phyloP scores from a whole-genome alignment of 2,888 invertebrate genomes.

The Harpalus rufipes region DNA sequence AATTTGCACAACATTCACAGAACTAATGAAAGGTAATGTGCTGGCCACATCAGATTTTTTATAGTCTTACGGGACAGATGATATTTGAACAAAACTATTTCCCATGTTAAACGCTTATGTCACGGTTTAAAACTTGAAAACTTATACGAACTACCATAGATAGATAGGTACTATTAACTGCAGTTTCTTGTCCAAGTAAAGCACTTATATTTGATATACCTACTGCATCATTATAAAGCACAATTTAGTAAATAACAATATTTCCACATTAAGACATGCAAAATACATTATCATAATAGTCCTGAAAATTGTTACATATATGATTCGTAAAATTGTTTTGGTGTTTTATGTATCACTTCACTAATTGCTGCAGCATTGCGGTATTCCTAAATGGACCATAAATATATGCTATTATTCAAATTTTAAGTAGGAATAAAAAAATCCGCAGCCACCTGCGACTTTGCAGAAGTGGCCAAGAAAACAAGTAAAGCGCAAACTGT shows the following conservation, averaged over 20 bases:
- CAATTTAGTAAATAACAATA: too few species aligned
- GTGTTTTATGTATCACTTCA: too few species aligned
- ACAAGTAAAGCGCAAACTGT: conserved; percentile 35
- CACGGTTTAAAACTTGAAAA: not conserved
- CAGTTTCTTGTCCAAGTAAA: not conserved
- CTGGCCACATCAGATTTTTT: too few species aligned
- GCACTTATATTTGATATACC: not conserved
- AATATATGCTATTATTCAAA: conserved; percentile 17
- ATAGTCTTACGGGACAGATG: too few species aligned
- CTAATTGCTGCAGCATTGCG: not conserved
- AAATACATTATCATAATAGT: too few species aligned
- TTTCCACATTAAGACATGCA: too few species aligned
- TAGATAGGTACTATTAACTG: not conserved
- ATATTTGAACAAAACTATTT: too few species aligned
- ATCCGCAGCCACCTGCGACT: conserved; percentile 16
- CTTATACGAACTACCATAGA: not conserved
- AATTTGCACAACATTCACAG: too few species aligned
- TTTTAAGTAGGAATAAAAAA: conserved; percentile 7
- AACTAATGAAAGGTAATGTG: too few species aligned
- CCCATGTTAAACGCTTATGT: too few species aligned
- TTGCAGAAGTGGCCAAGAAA: conserved; percentile 14
- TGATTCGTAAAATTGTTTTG: not conserved
- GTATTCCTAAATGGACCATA: not conserved
- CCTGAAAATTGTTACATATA: too few species aligned
- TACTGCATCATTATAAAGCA: not conserved